Base-by-base conservation (phyloP, 2,888 invertebrate genomes). In the Noctua pronuba region DNA sequence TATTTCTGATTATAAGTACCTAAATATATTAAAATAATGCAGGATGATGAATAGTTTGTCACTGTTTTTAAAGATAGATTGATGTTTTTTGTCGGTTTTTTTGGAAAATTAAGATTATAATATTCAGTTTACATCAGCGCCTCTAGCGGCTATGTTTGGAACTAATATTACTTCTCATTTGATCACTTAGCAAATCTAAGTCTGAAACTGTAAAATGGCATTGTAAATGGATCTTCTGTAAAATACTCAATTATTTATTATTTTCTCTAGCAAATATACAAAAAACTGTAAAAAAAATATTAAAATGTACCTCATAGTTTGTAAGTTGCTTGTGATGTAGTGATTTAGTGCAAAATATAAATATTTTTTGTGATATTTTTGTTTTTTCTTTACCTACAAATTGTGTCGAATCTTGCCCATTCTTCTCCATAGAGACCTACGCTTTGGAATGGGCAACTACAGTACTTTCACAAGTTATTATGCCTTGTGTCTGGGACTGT, bases 161-260 rank as follows among this genome's bases (percentile, higher is more conserved):
- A 77, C 67, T 79, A 69, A 77, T n/a, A 66, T 67, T 58, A 49
- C 76, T 82, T 86, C 80, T 85, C 79, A 82, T 80, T 75, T 69
- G 11, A 46, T 41, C 24, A 16, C 0, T 8, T 46, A 0, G 44
- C 16, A n/a, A 55, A 65, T 58, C 4, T 38, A 49, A 49, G 16
- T 64, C 31, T 10, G 4, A 10, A 52, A 69, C 8, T 46, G 13
- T 41, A 41, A 71, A 76, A 79, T 74, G 87, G 88, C 79, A 72
- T 75, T 80, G 82, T 85, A 77, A 88, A 90, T 38, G 90, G 87
- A 75, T 75, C 76, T 72, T 79, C 76, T 89, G 86, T 86, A 86
- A 88, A 92, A 91, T 93, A 92, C 90, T 92, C 90, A 88, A 79
- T 89, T 88, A 88, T 90, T 93, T 92, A 92, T 92, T 88, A 75